Evolutionary conservation across 1,140 invertebrate genomes (phyloP).

Genomic region (Bombus breviceps): DNA sequence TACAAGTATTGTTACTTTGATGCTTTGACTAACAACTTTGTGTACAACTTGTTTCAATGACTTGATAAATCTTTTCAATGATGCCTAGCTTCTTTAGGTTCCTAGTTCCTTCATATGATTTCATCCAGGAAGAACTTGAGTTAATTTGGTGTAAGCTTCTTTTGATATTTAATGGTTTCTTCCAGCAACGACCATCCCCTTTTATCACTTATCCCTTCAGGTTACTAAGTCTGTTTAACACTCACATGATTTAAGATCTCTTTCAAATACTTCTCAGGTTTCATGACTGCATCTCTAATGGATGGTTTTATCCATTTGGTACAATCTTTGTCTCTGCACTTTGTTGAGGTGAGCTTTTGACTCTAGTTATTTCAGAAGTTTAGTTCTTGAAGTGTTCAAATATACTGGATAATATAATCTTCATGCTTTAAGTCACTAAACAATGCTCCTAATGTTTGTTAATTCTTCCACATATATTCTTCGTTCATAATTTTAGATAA

Average conservation of each 20-base stretch:
- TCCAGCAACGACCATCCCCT: neutral
- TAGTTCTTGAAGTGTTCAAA: neutral
- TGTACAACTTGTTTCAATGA: neutral
- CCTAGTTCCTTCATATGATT: neutral
- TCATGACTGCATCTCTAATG: neutral
- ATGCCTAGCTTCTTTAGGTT: neutral
- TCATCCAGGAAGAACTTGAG: neutral
- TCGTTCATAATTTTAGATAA: conserved; percentile 4
- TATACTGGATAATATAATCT: neutral
- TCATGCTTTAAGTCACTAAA: neutral
- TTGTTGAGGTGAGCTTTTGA: neutral
- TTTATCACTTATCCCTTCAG: neutral
- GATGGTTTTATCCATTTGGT: neutral
- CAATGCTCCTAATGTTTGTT: neutral
- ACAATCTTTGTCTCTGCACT: neutral
- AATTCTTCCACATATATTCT: neutral
- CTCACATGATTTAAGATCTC: neutral
- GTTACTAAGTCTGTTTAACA: neutral
- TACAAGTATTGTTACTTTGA: neutral
- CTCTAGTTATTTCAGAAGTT: neutral
- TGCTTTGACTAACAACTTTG: neutral
- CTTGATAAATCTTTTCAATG: neutral
- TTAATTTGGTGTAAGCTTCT: neutral
- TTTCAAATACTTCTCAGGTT: neutral
- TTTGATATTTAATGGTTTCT: neutral